phyloP scores from a whole-genome alignment of 2,113 vertebrate genomes.

The Heteronetta atricapilla region DNA sequence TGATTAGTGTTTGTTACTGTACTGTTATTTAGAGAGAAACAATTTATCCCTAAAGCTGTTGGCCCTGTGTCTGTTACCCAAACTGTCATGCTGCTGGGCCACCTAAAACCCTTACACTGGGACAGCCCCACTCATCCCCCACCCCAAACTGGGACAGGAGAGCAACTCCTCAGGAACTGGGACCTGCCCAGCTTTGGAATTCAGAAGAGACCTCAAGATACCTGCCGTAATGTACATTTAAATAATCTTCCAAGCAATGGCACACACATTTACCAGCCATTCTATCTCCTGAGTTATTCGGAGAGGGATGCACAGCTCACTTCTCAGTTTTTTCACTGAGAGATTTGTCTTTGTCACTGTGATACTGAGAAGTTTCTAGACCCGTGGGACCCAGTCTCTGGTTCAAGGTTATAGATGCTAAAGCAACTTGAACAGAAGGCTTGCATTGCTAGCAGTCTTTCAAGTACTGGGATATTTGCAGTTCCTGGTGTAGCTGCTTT shows the following conservation, averaged over 20 bases:
- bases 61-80: not conserved
- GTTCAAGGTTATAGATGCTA: not conserved
- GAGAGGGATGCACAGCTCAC: not conserved
- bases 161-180: not conserved
- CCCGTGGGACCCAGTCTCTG: rapidly evolving
- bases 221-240: rapidly evolving
- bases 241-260: not conserved
- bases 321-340: not conserved
- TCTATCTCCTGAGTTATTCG: not conserved
- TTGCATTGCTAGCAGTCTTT: too few species aligned
- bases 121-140: not conserved
- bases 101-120: not conserved
- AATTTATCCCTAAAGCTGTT: not conserved
- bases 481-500: not conserved
- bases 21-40: not conserved
- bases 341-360: not conserved
- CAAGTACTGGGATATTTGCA: not conserved
- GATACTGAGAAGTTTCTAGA: not conserved
- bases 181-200: not conserved
- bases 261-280: not conserved
- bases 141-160: not conserved
- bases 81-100: not conserved
- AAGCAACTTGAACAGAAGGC: not conserved
- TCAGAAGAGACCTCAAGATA: not conserved
- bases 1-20: not conserved